phyloP scores from a whole-genome alignment of 2,888 invertebrate genomes.

The Drosophila kambysellisi region DNA sequence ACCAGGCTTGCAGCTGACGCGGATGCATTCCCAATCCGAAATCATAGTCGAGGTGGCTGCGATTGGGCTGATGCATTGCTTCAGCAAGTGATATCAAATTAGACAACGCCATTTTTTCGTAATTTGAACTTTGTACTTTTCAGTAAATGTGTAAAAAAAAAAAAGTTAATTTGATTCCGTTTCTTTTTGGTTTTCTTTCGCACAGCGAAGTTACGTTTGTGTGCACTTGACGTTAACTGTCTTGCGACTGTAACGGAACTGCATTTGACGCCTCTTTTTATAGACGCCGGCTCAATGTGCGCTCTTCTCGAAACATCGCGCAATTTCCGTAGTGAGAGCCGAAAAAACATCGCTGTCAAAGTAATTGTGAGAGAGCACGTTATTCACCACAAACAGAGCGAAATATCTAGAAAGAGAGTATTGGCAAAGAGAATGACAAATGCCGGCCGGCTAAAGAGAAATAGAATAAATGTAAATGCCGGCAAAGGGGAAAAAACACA shows the following conservation, averaged over 20 bases:
- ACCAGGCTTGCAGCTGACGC: conserved; percentile 39
- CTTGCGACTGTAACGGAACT: conserved; percentile 29
- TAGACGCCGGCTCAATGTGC: conserved; percentile 23
- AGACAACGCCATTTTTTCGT: conserved; percentile 60
- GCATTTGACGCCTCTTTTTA: conserved; percentile 39
- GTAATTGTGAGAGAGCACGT: not conserved
- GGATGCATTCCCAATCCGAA: conserved; percentile 81
- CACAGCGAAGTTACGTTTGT: conserved; percentile 28
- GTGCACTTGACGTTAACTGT: conserved; percentile 5
- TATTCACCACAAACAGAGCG: not conserved
- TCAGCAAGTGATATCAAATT: conserved; percentile 61
- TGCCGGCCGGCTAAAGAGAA: not conserved
- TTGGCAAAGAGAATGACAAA: conserved; percentile 14
- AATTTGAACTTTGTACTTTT: conserved; percentile 4
- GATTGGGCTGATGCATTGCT: conserved; percentile 48
- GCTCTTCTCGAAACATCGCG: conserved; percentile 40
- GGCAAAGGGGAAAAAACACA: not conserved
- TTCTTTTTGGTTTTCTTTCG: conserved; percentile 28
- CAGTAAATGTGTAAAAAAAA: conserved; percentile 1
- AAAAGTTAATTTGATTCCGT: conserved; percentile 4
- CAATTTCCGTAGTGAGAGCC: conserved; percentile 6
- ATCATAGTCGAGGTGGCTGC: conserved; percentile 51
- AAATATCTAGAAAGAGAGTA: conserved; percentile 5
- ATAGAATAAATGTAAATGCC: not conserved
- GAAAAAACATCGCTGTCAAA: conserved; percentile 27